Conservation (phyloP, 2,113 vertebrate genomes). For the Mixornis gularis region DNA sequence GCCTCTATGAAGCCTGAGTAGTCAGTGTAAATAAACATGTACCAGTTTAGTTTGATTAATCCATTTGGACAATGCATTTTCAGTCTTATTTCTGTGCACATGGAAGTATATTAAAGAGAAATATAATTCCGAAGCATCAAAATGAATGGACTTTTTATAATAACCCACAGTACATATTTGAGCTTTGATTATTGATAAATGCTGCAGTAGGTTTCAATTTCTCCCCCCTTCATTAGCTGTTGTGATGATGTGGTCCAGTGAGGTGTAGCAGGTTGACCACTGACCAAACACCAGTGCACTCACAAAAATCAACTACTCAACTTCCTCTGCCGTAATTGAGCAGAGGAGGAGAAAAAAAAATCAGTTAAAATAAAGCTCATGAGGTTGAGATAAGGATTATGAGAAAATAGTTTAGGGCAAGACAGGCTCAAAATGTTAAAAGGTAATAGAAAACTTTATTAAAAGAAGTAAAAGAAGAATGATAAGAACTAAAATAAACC, state of each 20-base stretch:
- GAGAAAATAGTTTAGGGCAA: background rate
- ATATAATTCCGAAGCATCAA: background rate
- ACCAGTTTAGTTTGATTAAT: background rate
- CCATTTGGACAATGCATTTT: background rate
- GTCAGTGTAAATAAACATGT: background rate
- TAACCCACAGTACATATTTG: background rate
- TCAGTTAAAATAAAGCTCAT: background rate
- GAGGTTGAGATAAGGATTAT: background rate
- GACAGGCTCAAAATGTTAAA: background rate
- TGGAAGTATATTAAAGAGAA: background rate
- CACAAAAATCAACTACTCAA: background rate
- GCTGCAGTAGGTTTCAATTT: background rate
- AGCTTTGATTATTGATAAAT: background rate
- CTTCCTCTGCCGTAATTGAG: background rate
- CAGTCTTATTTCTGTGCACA: background rate
- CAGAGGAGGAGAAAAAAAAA: background rate
- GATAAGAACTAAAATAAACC: background rate
- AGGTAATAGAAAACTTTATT: background rate
- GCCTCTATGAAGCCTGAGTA: background rate
- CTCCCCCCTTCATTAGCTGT: background rate
- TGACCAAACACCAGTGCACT: background rate
- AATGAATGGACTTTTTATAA: background rate
- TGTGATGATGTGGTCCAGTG: background rate
- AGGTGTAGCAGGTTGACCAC: fast-evolving
- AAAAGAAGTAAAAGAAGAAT: background rate